phyloP scores from a whole-genome alignment of 2,888 invertebrate genomes.

The Ophion ellenae region DNA sequence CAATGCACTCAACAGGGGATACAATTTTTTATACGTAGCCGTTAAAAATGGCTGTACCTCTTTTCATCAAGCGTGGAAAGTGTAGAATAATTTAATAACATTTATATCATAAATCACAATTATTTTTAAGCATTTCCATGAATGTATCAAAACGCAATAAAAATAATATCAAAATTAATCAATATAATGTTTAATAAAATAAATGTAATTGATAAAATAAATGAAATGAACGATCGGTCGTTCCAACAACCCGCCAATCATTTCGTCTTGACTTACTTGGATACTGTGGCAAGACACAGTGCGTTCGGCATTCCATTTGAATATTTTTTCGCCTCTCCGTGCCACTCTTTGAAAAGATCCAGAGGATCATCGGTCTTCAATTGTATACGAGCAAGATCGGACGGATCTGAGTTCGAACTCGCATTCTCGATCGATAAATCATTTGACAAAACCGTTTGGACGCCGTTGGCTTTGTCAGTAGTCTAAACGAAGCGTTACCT shows the following conservation, averaged over 20 bases:
- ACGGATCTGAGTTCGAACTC: constrained; percentile 59
- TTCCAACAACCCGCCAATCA: neutral
- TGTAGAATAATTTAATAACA: too few relatives aligned
- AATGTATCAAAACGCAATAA: too few relatives aligned
- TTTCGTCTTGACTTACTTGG: constrained; percentile 78
- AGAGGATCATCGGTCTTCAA: constrained; percentile 81
- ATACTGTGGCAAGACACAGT: constrained; percentile 83
- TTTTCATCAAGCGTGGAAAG: too few relatives aligned
- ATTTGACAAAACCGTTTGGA: constrained; percentile 5
- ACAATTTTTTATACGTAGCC: too few relatives aligned
- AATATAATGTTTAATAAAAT: too few relatives aligned
- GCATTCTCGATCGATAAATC: neutral
- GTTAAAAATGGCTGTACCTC: too few relatives aligned
- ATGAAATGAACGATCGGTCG: neutral
- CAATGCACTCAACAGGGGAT: too few relatives aligned
- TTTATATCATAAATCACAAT: too few relatives aligned
- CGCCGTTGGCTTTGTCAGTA: constrained; percentile 28
- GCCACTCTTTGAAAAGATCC: constrained; percentile 84
- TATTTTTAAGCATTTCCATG: too few relatives aligned
- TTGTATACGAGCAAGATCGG: constrained; percentile 82
- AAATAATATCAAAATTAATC: too few relatives aligned
- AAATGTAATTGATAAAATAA: neutral
- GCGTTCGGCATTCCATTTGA: constrained; percentile 73
- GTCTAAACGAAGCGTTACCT: constrained; percentile 37
- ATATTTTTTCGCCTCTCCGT: constrained; percentile 78